phyloP scores from a whole-genome alignment of 2,113 vertebrate species.

The Dipodomys spectabilis region DNA sequence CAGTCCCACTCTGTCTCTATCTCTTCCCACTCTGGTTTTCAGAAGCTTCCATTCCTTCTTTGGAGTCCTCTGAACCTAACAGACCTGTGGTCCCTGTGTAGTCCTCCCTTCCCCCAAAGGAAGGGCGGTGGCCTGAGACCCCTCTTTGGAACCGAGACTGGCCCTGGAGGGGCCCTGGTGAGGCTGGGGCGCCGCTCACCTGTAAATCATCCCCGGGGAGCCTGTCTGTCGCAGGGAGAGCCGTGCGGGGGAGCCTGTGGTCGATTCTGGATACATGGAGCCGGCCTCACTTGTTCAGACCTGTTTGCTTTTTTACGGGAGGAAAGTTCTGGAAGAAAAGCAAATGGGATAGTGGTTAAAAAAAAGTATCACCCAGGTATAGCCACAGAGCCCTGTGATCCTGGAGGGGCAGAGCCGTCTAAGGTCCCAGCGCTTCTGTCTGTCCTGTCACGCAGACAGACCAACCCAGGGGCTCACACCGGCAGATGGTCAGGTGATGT shows the following conservation, averaged over 20 bases:
- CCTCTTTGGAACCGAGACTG: neutral
- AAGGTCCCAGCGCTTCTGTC: neutral
- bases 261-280: constrained; percentile 99
- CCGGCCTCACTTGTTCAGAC: constrained; percentile 82
- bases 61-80: accelerated
- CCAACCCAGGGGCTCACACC: neutral
- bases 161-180: neutral
- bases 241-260: constrained; percentile 97
- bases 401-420: neutral
- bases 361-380: neutral
- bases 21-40: neutral
- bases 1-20: neutral
- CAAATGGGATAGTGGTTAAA: neutral
- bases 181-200: constrained; percentile 85
- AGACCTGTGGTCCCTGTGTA: neutral
- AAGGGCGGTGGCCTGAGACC: neutral
- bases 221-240: constrained; percentile 97
- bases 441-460: neutral
- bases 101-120: neutral
- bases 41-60: neutral
- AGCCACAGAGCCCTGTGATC: neutral
- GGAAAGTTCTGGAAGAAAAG: constrained; percentile 44
- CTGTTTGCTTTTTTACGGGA: constrained; percentile 71
- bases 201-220: constrained; percentile 99
- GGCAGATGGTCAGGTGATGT: accelerated